Conservation (phyloP, 2,113 vertebrate species). For the Raja brachyura region DNA sequence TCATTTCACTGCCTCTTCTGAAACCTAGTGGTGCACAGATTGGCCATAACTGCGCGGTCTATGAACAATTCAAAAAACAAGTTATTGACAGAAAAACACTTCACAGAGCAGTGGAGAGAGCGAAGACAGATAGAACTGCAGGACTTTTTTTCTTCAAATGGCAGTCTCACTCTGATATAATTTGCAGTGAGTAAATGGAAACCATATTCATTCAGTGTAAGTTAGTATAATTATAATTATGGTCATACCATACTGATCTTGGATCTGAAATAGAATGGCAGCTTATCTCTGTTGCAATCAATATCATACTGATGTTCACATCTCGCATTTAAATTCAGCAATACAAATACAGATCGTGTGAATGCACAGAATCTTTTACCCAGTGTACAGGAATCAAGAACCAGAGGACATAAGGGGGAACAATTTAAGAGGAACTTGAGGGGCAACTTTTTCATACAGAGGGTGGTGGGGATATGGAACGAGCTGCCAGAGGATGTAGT, state of each 20-base stretch:
- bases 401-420: too few relatives aligned
- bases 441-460: too few relatives aligned
- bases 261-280: background rate
- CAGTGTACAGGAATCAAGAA: too few relatives aligned
- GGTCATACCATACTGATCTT: background rate
- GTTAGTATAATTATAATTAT: background rate
- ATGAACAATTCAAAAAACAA: background rate
- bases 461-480: too few relatives aligned
- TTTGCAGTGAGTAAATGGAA: background rate
- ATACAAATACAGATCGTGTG: too few relatives aligned
- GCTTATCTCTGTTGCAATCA: background rate
- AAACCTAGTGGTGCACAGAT: background rate
- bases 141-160: background rate
- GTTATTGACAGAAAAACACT: background rate
- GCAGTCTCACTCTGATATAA: background rate
- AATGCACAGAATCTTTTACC: too few relatives aligned
- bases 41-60: background rate
- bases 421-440: too few relatives aligned
- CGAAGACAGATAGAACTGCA: background rate
- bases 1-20: background rate
- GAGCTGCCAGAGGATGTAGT: too few relatives aligned
- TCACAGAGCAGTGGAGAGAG: background rate
- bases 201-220: too few relatives aligned
- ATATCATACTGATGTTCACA: background rate
- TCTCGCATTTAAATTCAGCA: background rate